These are phyloP conservation scores for Anisognathus igniventris DNA, from an alignment of 2,797 vertebrate genomes.

Conservation along the genomic window DNA sequence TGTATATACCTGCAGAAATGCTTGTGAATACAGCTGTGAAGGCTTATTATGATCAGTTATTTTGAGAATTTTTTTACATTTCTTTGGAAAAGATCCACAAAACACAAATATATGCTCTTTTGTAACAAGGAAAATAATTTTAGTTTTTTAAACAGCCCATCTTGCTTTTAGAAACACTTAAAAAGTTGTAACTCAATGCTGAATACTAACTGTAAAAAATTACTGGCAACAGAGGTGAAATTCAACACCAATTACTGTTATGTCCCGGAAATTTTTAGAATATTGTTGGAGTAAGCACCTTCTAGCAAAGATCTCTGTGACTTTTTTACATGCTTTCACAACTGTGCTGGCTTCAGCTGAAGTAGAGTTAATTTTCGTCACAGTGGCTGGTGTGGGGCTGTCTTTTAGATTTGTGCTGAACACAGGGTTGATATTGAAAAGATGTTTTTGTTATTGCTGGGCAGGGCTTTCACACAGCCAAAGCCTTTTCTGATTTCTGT, in stretches of 20 bases:
- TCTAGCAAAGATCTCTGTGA: background rate
- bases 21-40: background rate
- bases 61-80: background rate
- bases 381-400: fast-evolving
- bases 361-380: background rate
- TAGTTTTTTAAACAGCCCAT: background rate
- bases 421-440: background rate
- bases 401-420: background rate
- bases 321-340: background rate
- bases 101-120: background rate
- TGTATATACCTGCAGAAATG: background rate
- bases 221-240: background rate
- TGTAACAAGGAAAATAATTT: background rate
- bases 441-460: background rate
- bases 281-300: background rate
- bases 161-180: background rate
- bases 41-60: background rate
- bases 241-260: background rate
- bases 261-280: background rate
- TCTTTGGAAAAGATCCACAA: background rate
- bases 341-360: background rate
- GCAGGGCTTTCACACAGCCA: no score
- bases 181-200: background rate
- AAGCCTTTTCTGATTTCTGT: background rate
- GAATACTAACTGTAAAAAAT: background rate